These are phyloP conservation scores for Sceloporus tristichus DNA, from an alignment of 2,113 vertebrate species.

Conservation along the genomic window DNA sequence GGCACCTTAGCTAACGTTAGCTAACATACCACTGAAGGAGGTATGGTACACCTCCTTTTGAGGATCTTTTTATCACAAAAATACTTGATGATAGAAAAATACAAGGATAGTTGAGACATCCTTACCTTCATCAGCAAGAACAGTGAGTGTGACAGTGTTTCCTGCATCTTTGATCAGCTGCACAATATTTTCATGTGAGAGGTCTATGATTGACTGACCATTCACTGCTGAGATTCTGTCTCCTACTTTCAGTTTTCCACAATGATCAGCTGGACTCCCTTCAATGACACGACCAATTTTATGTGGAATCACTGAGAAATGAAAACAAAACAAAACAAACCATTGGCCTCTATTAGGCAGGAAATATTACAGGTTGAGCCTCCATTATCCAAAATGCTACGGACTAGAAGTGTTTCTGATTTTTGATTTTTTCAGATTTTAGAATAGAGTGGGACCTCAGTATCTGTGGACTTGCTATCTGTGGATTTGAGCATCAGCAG, in stretches of 20 bases:
- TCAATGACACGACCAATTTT: slow-evolving; percentile 98
- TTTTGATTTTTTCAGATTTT: too few species aligned
- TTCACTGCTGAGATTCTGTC: slow-evolving; percentile 97
- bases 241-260: slow-evolving; percentile 92
- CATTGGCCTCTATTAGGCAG: background rate
- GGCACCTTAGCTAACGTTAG: too few species aligned
- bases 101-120: background rate
- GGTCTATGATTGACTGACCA: slow-evolving; percentile 89
- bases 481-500: too few species aligned
- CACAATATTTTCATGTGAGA: slow-evolving; percentile 95
- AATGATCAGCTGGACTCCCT: slow-evolving; percentile 93
- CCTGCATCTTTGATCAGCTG: slow-evolving; percentile 98
- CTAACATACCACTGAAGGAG: too few species aligned
- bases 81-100: background rate
- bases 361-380: too few species aligned
- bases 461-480: too few species aligned
- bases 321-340: slow-evolving; percentile 25
- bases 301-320: slow-evolving; percentile 91
- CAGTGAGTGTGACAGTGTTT: slow-evolving; percentile 89
- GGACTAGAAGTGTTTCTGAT: too few species aligned
- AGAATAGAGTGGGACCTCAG: too few species aligned
- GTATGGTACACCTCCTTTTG: too few species aligned
- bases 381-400: too few species aligned
- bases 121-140: slow-evolving; percentile 93
- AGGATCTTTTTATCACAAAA: too few species aligned